A percentile compares a stretch with the other conserved stretches of the same genome.
phyloP scores from a whole-genome alignment of 2,888 invertebrate genomes.

The Cyrtodaria siliqua region DNA sequence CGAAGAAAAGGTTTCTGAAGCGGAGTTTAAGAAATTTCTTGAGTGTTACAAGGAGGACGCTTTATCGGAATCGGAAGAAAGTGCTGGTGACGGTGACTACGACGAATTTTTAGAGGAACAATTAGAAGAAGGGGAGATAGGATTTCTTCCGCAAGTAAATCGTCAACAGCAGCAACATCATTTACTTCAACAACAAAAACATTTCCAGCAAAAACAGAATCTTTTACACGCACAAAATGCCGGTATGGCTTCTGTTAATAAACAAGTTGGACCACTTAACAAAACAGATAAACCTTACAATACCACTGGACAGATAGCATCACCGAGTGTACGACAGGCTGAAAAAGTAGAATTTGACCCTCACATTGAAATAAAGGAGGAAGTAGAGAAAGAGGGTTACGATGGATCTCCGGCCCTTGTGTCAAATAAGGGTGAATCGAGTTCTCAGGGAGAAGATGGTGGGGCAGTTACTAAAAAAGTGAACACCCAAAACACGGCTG shows the following conservation, averaged over 20 bases:
- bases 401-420: no score
- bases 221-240: no score
- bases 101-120: constrained; percentile 5
- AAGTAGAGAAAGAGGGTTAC: not conserved
- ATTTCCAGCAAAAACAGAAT: no score
- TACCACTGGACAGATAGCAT: no score
- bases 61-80: constrained; percentile 4
- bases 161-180: not conserved
- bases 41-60: constrained; percentile 37
- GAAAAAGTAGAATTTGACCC: no score
- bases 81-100: constrained; percentile 23
- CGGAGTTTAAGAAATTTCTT: constrained; percentile 56
- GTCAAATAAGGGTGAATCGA: no score
- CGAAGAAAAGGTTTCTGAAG: constrained; percentile 45
- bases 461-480: not conserved
- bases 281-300: no score
- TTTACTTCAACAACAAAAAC: not conserved
- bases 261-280: no score
- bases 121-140: constrained; percentile 17
- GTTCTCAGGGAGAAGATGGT: constrained; percentile 5
- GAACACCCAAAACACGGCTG: not conserved
- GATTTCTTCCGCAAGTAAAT: not conserved
- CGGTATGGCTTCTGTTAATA: no score
- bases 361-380: not conserved
- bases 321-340: no score